These are phyloP conservation scores for Agelastica alni DNA, from an alignment of 2,888 invertebrate species.

Conservation along the genomic window DNA sequence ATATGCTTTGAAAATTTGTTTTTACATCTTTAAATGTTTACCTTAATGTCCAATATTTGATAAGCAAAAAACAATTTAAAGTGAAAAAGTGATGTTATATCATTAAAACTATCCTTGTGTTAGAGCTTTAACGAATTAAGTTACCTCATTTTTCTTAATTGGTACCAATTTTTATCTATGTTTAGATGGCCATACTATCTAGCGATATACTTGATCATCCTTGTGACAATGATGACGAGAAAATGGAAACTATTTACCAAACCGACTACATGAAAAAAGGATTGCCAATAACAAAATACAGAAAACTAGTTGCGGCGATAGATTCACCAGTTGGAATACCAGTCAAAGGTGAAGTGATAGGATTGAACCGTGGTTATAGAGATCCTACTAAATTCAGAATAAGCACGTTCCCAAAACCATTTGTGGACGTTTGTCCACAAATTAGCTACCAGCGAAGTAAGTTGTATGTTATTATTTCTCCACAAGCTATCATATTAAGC, in stretches of 20 bases:
- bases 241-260: constrained; percentile 67
- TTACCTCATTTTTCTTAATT: too few relatives aligned
- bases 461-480: constrained; percentile 11
- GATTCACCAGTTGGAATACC: constrained; percentile 65
- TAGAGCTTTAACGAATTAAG: too few relatives aligned
- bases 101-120: too few relatives aligned
- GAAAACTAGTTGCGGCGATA: constrained; percentile 63
- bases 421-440: constrained; percentile 59
- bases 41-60: too few relatives aligned
- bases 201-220: constrained; percentile 68
- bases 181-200: constrained; percentile 64
- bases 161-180: too few relatives aligned
- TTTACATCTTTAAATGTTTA: too few relatives aligned
- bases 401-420: constrained; percentile 61
- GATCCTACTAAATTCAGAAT: constrained; percentile 66
- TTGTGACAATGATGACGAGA: constrained; percentile 65
- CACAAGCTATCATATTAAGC: too few relatives aligned
- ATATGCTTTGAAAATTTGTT: too few relatives aligned
- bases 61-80: too few relatives aligned
- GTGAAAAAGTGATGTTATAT: too few relatives aligned
- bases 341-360: constrained; percentile 61
- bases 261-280: constrained; percentile 66
- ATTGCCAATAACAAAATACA: constrained; percentile 62
- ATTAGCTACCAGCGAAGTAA: constrained; percentile 52
- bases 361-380: constrained; percentile 64